Evolutionary conservation across 2,113 vertebrate species (phyloP), one percentile per base, ranked within the genome.

Genomic region (Numenius arquata): DNA sequence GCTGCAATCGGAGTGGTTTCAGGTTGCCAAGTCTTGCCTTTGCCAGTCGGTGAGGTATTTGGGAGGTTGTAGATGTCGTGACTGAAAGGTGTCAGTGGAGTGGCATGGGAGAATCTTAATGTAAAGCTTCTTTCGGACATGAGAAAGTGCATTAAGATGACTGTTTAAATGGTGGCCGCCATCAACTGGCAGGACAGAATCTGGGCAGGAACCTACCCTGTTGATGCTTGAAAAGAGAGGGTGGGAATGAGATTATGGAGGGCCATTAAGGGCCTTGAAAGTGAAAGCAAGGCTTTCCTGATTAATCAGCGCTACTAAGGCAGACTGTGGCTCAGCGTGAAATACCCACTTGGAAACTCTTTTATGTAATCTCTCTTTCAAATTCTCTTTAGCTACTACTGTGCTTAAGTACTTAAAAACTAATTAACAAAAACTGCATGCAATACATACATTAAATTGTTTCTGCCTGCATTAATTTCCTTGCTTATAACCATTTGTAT

Each of bases 361-460:
- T 90, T 81, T 77, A 14, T 77, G 80, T 90, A 84, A 89, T 87
- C 73, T 89, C 61, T 68, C 66, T 81, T 96, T 89, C 68, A 79
- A 30, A 55, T 82, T 88, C 83, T 90, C 83, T 93, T 78, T 66
- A 92, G 65, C 70, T 93, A 66, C 94, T 82, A 94, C 91, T 94
- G 88, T 96, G 96, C 74, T 23, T 92, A 95, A 95, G 84, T 94
- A 75, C 91, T 95, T 96, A 43, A 96, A 93, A 96, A 93, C 86
- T 90, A 90, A 91, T 96, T 97, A 96, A 85, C 89, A 70, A 36
- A 92, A 96, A 40, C 62, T 53, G 5, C 74, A 73, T 38, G 52
- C 56, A 91, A 79, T 70, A 66, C 36, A 53, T 72, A 53, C 84
- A 66, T 95, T 82, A 66, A 65, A 47, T 23, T 82, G 30, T 56